Base-by-base conservation (phyloP, 2,113 vertebrate species). In the Crotalus viridis region DNA sequence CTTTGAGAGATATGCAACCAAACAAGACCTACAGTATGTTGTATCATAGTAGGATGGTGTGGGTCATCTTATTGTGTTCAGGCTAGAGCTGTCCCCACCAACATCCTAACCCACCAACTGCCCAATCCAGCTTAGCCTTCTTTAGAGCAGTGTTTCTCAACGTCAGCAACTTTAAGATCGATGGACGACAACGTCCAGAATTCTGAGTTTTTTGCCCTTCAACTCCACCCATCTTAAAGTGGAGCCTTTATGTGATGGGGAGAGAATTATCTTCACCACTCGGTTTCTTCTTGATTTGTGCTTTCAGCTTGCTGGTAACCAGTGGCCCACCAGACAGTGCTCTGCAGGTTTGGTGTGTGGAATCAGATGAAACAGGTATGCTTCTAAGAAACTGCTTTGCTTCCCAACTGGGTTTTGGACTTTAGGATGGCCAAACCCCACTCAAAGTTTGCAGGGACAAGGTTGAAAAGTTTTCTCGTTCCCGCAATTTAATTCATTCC, bases 331-430 rank as follows among this genome's bases (percentile, higher is more conserved):
- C 81, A 28, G 96, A 93, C 87, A 90, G 96, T 0, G 92, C 93
- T 28, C 95, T 98, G 90, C 98, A 97, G 95, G 92, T 98, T 51
- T 98, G 98, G 98, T 93, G 96, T 43, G 93, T 98, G 3, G 98
- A 97, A 87, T 95, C 90, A 26, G 97, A 98, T 24, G 97, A 97
- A 51, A 97, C 92, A 52, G 98, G 98, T 98, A 94, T 95, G 96
- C 1, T 2, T 1, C 9, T 2, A 2, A 56, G 7, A 9, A 22
- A 22, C 2, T 3, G 19, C 13, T 1, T 2, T 1, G 39, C 69
- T 81, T 39, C 69, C 7, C 19, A 81, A 81, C 7, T 43, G 33
- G 74, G 33, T 81, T 81, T 51, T 51, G 26, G 2, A 48, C 85
- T 46, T 48, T 46, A 10, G 33, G 85, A 22, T 1, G 1, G 15